These are phyloP conservation scores for Aspiorhynchus laticeps DNA, from an alignment of 2,113 vertebrate species.

Conservation along the genomic window DNA sequence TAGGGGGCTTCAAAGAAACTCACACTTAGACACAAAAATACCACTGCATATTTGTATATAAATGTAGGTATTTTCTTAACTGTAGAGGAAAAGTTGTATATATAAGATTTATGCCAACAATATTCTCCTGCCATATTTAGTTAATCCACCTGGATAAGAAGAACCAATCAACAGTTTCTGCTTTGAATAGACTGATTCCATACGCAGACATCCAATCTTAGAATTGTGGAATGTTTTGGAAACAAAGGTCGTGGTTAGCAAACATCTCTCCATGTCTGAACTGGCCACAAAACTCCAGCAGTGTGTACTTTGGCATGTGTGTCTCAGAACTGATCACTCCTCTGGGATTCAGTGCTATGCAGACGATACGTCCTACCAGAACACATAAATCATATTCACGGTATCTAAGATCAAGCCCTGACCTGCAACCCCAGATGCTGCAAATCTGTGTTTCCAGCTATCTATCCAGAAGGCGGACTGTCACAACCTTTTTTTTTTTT, in stretches of 20 bases:
- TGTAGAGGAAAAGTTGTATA: neutral
- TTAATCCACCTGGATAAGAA: neutral
- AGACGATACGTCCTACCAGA: slow-evolving; percentile 33
- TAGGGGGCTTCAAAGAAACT: neutral
- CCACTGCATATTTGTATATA: neutral
- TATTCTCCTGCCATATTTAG: neutral
- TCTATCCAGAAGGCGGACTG: neutral
- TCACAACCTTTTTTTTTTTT: neutral
- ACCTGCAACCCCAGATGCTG: neutral
- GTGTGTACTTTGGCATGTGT: slow-evolving; percentile 26
- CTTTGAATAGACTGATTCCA: neutral
- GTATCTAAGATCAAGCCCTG: neutral
- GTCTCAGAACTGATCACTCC: slow-evolving; percentile 7
- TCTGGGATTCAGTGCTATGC: slow-evolving; percentile 40
- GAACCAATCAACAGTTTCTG: neutral
- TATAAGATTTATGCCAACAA: neutral
- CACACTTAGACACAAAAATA: neutral
- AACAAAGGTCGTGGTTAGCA: slow-evolving; percentile 1
- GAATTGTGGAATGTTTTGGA: slow-evolving; percentile 15
- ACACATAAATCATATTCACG: slow-evolving; percentile 38
- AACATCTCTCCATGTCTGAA: neutral
- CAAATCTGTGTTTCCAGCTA: neutral
- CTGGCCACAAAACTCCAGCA: neutral
- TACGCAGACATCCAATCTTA: slow-evolving; percentile 27
- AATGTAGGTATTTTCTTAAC: neutral